These are phyloP conservation scores for Anoplophora glabripennis DNA, from an alignment of 1,140 invertebrate genomes.

Conservation along the genomic window DNA sequence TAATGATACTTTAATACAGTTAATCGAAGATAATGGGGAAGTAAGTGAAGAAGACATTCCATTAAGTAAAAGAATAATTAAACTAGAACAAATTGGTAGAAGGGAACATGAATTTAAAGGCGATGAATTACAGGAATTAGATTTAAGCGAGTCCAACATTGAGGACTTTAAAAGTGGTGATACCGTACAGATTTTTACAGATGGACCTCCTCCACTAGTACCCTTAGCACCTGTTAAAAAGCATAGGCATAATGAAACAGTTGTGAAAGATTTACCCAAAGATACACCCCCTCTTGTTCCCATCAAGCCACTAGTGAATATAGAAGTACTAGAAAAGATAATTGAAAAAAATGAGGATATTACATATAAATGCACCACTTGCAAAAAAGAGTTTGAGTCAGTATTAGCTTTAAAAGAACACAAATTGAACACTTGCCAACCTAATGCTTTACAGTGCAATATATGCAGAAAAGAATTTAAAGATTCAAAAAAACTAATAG, in stretches of 20 bases:
- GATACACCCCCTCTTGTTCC: slow-evolving; percentile 40
- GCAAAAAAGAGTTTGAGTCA: slow-evolving; percentile 28
- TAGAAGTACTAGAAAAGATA: slow-evolving; percentile 20
- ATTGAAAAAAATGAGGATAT: slow-evolving; percentile 21
- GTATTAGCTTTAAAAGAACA: slow-evolving; percentile 29
- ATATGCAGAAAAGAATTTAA: slow-evolving; percentile 40
- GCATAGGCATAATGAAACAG: slow-evolving; percentile 3
- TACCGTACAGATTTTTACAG: slow-evolving; percentile 11
- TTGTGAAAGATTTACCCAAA: slow-evolving; percentile 19
- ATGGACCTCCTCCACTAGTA: slow-evolving; percentile 36
- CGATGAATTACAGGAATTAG: not conserved
- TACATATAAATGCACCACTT: slow-evolving; percentile 26
- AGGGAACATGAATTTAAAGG: not conserved
- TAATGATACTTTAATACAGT: too few species aligned
- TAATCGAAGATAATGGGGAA: not conserved
- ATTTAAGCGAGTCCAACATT: not conserved
- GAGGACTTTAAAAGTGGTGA: not conserved
- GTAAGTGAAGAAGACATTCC: slow-evolving; percentile 28
- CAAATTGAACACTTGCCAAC: slow-evolving; percentile 22
- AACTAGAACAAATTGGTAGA: not conserved
- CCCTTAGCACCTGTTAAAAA: slow-evolving; percentile 27
- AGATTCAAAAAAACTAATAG: slow-evolving; percentile 37
- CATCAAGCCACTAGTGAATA: slow-evolving; percentile 28
- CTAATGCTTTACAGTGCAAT: slow-evolving; percentile 33
- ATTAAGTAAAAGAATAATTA: slow-evolving; percentile 12